Evolutionary conservation across 2,797 vertebrate species (phyloP).

Genomic region (Pyrocephalus nanus): DNA sequence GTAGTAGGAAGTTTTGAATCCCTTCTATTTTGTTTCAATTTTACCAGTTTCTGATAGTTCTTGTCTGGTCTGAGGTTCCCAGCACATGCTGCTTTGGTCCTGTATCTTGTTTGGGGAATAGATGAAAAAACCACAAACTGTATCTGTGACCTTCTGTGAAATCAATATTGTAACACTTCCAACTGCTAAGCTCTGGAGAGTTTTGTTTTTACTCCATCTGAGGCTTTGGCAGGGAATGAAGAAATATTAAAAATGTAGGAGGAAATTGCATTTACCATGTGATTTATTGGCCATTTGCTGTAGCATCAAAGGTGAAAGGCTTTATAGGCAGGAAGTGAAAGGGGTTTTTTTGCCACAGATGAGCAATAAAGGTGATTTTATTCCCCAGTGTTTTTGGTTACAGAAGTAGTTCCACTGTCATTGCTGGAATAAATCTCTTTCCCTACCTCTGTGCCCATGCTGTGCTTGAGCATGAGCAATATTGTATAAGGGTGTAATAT

Average conservation of each 20-base stretch:
- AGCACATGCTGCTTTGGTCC: neutral
- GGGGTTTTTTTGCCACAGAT: neutral
- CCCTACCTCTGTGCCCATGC: neutral
- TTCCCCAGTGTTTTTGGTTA: slow-evolving; percentile 1
- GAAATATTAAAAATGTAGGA: slow-evolving; percentile 51
- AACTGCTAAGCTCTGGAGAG: neutral
- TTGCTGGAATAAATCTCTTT: slow-evolving; percentile 43
- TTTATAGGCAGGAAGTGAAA: slow-evolving; percentile 30
- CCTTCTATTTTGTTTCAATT: neutral
- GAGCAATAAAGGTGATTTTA: slow-evolving; percentile 27
- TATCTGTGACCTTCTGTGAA: neutral
- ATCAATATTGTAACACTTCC: slow-evolving; percentile 9
- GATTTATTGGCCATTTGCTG: slow-evolving; percentile 8
- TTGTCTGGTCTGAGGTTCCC: neutral
- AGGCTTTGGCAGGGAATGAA: neutral
- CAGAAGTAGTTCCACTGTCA: neutral
- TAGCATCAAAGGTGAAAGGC: slow-evolving; percentile 12
- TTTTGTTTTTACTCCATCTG: neutral
- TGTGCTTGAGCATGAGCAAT: neutral
- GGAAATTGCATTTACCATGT: slow-evolving; percentile 29
- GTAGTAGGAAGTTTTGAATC: neutral
- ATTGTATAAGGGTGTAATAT: neutral
- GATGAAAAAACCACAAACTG: neutral
- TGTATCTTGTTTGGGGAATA: neutral
- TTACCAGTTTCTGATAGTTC: neutral